Evolutionary conservation across 1,140 invertebrate genomes (phyloP).

Genomic region (Apocrypta bakeri): DNA sequence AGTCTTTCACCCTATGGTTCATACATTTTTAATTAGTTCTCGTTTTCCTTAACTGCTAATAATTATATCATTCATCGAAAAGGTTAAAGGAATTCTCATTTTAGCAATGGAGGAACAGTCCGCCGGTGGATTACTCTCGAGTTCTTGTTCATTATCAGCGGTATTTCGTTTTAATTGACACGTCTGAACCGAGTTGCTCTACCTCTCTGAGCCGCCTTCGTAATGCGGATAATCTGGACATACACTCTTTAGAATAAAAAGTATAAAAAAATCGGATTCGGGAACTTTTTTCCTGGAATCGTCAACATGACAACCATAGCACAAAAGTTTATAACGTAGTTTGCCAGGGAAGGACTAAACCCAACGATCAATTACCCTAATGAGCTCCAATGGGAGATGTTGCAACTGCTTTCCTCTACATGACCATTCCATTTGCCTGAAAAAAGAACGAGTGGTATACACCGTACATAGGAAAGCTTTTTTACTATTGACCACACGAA

Average conservation of each 20-base stretch:
- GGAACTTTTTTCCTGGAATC: neutral
- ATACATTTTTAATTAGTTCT: too few species aligned
- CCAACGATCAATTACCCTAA: neutral
- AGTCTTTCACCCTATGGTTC: too few species aligned
- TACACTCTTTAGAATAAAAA: neutral
- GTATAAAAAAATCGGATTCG: neutral
- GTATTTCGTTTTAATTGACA: conserved; percentile 70
- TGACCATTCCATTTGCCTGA: neutral
- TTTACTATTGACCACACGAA: neutral
- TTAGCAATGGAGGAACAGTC: conserved; percentile 60
- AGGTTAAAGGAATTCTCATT: conserved; percentile 58
- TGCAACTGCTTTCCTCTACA: neutral
- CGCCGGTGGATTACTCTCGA: conserved; percentile 62
- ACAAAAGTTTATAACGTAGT: neutral
- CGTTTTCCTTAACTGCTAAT: too few species aligned
- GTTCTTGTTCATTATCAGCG: conserved; percentile 69
- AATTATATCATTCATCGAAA: neutral
- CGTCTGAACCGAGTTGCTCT: conserved; percentile 63
- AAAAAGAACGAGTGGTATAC: neutral
- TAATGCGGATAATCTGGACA: conserved; percentile 53
- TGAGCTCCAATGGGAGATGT: neutral
- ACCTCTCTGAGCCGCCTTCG: conserved; percentile 25
- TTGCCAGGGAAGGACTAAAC: neutral
- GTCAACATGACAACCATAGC: neutral
- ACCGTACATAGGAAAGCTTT: neutral